Conservation (phyloP, 2,113 vertebrate genomes). For the Raphicerus campestris region DNA sequence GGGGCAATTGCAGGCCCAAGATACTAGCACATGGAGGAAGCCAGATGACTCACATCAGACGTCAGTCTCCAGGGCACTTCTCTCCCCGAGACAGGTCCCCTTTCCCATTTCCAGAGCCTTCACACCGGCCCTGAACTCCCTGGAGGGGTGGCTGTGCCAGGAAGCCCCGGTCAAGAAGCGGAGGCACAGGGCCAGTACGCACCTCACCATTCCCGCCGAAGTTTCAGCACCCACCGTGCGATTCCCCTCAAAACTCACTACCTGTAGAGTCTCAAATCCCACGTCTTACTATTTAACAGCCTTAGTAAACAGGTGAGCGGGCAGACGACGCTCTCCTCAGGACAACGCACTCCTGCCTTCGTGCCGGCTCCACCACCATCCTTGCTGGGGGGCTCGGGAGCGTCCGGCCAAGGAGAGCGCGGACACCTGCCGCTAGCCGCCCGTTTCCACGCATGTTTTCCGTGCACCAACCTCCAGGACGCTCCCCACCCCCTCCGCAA, state of each 20-base stretch:
- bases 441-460: neutral
- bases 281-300: neutral
- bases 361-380: neutral
- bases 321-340: neutral
- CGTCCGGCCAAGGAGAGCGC: neutral
- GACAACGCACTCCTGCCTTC: neutral
- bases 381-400: neutral
- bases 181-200: neutral
- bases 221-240: neutral
- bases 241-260: neutral
- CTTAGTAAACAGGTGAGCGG: too few species aligned
- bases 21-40: fast-evolving
- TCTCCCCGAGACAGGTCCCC: too few species aligned
- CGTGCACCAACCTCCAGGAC: neutral
- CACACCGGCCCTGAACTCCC: fast-evolving
- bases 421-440: fast-evolving
- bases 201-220: neutral
- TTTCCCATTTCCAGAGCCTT: neutral
- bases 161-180: neutral
- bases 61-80: neutral
- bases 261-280: neutral
- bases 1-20: neutral
- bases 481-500: neutral
- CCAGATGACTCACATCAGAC: neutral
- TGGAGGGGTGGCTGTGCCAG: fast-evolving